Base-by-base conservation (phyloP, 1,140 invertebrate species). In the Dreissena polymorpha region DNA sequence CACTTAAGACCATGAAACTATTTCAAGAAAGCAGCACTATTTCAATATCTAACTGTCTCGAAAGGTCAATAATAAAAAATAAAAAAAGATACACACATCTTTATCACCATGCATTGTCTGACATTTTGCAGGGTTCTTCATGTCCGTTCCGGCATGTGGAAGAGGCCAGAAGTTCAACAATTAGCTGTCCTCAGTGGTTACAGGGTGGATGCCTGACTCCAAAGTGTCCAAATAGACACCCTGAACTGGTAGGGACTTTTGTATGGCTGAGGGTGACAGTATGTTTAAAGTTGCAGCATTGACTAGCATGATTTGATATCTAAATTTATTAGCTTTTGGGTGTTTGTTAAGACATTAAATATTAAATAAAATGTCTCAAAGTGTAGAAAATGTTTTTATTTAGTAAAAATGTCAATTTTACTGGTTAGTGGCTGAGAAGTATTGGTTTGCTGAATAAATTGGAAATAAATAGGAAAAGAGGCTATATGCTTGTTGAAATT, bases 141-240 rank as follows among this genome's bases (percentile, higher is more conserved):
- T 97, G 97, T 93, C 94, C 95, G 83, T 97, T 95, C 93, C 94
- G 96, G 84, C 97, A 97, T 94, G 96, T 97, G 93, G 95, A 96
- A 69, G 94, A 95, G 78, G 96, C 96, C 21, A 93, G 96, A 85
- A 96, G 96, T 25, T 96, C 95, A 91, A 96, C 97, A 93, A 95
- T 94, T 8, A 95, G 96, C 88, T 97, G 96, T 90, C 93, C 94
- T n/a, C 94, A 95, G 87, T 97, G 97, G 97, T 95, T 95, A 89
- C 95, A 96, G 90, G 96, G 96, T 69, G 95, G 95, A 89, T 97
- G 97, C 90, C 91, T 95, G 25, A 95, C 96, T 90, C 94, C 95
- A 83, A 94, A 95, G 72, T 97, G 96, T 91, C 96, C 95, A 90
- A 95, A 95, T 88, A 94, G 96, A 84, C 97, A 97, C 91, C 97